Evolutionary conservation across 2,797 vertebrate genomes (phyloP).

Genomic region (Melanitta fusca): DNA sequence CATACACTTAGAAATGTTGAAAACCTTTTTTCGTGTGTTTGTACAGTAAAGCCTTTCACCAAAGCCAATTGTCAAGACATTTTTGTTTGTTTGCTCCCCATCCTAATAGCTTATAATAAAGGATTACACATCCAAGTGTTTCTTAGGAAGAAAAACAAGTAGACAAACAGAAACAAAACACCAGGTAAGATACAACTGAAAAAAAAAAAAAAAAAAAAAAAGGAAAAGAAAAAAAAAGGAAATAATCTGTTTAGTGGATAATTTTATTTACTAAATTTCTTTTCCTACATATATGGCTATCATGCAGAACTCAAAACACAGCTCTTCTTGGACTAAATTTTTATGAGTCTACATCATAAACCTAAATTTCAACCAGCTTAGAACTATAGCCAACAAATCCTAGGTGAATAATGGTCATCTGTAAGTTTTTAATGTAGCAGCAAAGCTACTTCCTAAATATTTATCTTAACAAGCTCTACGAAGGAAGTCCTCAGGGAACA

Average conservation of each 20-base stretch:
- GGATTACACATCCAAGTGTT: not conserved
- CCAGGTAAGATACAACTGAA: accelerated
- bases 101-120: not conserved
- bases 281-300: not conserved
- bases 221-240: not conserved
- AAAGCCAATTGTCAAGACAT: not conserved
- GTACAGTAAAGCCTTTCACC: not conserved
- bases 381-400: not conserved
- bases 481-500: not conserved
- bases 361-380: not conserved
- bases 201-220: no score
- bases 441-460: not conserved
- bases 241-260: not conserved
- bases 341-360: not conserved
- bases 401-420: not conserved
- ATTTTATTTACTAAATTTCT: not conserved
- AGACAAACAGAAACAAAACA: not conserved
- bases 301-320: accelerated
- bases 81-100: not conserved
- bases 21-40: not conserved
- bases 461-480: not conserved
- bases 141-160: not conserved
- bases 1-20: not conserved
- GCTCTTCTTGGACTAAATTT: not conserved
- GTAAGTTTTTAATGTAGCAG: not conserved